These are phyloP conservation scores for Malacosoma neustria DNA, from an alignment of 2,888 invertebrate genomes.

Conservation along the genomic window DNA sequence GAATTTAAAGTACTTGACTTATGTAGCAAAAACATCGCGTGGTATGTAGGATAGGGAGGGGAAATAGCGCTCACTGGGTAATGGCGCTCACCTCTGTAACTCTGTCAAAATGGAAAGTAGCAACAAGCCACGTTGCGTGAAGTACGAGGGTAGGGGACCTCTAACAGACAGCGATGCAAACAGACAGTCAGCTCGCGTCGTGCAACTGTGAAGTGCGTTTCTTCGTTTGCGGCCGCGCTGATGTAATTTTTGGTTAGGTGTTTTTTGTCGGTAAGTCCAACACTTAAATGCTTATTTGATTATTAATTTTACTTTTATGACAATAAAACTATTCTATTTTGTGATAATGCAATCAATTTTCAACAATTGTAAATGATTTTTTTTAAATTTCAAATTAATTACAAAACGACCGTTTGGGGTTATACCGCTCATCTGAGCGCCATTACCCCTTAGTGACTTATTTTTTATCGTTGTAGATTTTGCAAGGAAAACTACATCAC, in stretches of 20 bases:
- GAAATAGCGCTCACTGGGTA: no score
- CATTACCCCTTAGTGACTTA: not conserved
- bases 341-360: no score
- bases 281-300: conserved; percentile 3
- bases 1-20: no score
- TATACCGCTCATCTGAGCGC: not conserved
- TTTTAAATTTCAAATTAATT: not conserved
- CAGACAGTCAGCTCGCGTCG: not conserved
- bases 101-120: no score
- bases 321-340: no score
- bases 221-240: conserved; percentile 10
- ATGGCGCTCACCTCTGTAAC: no score
- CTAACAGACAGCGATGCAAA: no score
- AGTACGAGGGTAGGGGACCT: no score
- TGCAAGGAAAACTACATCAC: conserved; percentile 8
- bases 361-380: no score
- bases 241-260: conserved; percentile 9
- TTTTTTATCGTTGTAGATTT: not conserved
- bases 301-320: conserved; percentile 3
- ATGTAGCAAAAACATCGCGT: no score
- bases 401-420: conserved; percentile 1
- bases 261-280: conserved; percentile 7
- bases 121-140: no score
- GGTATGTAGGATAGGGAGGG: no score
- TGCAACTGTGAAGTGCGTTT: conserved; percentile 11